Conservation (phyloP, 35 echinoderm and acorn worm species). For the Apostichopus japonicus region DNA sequence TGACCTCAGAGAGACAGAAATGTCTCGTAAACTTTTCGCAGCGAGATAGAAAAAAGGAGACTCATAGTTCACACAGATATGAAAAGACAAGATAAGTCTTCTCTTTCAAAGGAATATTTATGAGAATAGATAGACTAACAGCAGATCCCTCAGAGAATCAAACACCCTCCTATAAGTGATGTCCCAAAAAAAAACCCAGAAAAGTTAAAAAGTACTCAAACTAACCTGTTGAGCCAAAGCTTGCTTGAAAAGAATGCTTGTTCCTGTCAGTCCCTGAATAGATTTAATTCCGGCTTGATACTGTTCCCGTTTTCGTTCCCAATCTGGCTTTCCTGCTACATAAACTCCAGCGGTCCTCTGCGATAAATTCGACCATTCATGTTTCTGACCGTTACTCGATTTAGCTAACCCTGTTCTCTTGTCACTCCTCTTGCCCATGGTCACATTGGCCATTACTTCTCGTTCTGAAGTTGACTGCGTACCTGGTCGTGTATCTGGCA, state of each 20-base stretch:
- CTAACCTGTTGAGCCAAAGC: constrained; percentile 33
- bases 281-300: background rate
- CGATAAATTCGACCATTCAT: background rate
- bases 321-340: background rate
- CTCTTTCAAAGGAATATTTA: no score
- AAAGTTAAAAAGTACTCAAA: background rate
- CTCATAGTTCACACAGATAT: no score
- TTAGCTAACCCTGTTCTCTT: background rate
- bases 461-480: background rate
- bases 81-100: no score
- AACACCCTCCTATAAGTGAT: no score
- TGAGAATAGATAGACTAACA: no score
- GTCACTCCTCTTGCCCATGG: background rate
- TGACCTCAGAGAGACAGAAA: constrained; percentile 41
- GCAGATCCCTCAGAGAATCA: no score
- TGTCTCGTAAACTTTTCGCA: constrained; percentile 13
- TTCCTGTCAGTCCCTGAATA: constrained; percentile 39
- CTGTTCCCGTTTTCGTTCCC: background rate
- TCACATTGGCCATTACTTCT: background rate
- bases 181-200: no score
- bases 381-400: background rate
- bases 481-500: background rate
- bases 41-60: background rate
- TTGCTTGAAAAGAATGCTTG: constrained; percentile 30
- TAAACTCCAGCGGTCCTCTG: background rate